Percentiles rank a stretch among this genome's conserved stretches.
These are phyloP conservation scores for Enteromius fasciolatus DNA, from an alignment of 2,797 vertebrate genomes.

Conservation along the genomic window DNA sequence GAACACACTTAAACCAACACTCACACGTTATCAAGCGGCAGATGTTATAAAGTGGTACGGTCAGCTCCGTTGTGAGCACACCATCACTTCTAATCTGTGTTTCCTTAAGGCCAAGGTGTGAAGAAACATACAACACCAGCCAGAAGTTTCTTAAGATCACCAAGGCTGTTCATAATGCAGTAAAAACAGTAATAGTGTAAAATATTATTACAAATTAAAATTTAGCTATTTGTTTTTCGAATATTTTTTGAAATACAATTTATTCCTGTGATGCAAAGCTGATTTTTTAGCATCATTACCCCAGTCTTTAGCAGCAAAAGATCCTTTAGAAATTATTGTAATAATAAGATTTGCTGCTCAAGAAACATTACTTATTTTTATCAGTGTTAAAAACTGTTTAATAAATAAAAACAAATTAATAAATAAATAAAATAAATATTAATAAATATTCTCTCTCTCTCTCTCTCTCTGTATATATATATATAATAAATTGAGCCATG, in stretches of 20 bases:
- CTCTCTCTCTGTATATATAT: no score
- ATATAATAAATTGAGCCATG: neutral
- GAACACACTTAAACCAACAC: slow-evolving; percentile 57
- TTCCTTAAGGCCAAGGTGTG: slow-evolving; percentile 28
- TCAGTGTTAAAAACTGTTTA: neutral
- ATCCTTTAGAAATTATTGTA: neutral
- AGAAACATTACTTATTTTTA: neutral
- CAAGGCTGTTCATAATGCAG: neutral
- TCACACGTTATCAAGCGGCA: slow-evolving; percentile 41
- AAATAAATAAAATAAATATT: no score
- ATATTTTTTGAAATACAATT: neutral
- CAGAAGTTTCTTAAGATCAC: neutral
- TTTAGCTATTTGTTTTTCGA: neutral
- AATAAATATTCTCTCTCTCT: no score
- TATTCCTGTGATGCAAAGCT: neutral
- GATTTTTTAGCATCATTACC: neutral
- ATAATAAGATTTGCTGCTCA: neutral
- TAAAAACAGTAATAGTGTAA: neutral
- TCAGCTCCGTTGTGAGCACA: slow-evolving; percentile 39
- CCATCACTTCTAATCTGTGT: slow-evolving; percentile 57
- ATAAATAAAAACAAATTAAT: no score
- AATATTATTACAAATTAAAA: neutral
- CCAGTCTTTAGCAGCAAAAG: neutral
- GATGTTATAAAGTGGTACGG: slow-evolving; percentile 16
- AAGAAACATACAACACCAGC: neutral